Evolutionary conservation across 1,140 invertebrate genomes (phyloP).

Genomic region (Chironomus tepperi): DNA sequence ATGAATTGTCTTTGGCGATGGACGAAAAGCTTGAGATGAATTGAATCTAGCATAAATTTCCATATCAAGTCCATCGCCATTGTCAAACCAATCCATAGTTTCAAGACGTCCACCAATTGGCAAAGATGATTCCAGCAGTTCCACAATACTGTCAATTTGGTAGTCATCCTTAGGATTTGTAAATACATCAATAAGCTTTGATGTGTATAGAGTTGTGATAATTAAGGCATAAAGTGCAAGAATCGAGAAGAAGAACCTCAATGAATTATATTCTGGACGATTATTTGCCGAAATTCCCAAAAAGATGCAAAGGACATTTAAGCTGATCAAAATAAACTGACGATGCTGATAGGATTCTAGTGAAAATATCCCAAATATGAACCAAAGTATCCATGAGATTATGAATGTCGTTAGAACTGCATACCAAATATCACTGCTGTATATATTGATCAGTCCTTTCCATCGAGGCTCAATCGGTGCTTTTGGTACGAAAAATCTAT

Average conservation of each 20-base stretch:
- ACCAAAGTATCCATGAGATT: conserved; percentile 41
- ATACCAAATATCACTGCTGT: conserved; percentile 40
- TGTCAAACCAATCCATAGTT: conserved; percentile 43
- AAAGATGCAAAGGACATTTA: conserved; percentile 41
- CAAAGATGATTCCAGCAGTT: conserved; percentile 41
- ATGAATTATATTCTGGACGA: conserved; percentile 39
- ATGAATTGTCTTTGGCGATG: conserved; percentile 36
- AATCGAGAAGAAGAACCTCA: conserved; percentile 43
- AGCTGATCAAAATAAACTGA: conserved; percentile 37
- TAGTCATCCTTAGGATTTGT: conserved; percentile 42
- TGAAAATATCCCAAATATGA: conserved; percentile 36
- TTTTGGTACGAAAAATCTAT: conserved; percentile 44
- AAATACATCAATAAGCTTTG: conserved; percentile 45
- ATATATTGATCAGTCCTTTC: conserved; percentile 42
- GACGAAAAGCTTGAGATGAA: conserved; percentile 34
- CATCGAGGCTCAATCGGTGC: conserved; percentile 40
- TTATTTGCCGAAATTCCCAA: conserved; percentile 41
- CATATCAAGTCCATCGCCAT: conserved; percentile 40
- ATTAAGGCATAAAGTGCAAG: conserved; percentile 44
- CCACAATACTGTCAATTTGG: conserved; percentile 42
- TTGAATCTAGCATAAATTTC: conserved; percentile 41
- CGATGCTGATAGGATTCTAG: conserved; percentile 39
- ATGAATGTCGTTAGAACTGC: conserved; percentile 37
- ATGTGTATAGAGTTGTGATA: conserved; percentile 44
- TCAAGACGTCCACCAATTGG: conserved; percentile 43